Conservation (phyloP, 2,797 vertebrate species). For the Ataeniobius toweri region DNA sequence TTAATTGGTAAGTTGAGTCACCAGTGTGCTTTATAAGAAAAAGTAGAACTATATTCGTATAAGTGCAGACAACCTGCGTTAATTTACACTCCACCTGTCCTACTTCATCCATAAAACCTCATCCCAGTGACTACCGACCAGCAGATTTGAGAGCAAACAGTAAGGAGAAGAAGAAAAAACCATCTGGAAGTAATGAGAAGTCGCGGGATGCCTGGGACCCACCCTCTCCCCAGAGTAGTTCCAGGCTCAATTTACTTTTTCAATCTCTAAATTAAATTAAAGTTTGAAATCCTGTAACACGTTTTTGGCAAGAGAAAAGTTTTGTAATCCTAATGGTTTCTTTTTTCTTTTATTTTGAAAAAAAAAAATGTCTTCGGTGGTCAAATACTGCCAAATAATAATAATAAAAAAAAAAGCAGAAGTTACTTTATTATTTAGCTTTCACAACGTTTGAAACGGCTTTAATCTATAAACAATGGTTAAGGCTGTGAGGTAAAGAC, state of each 20-base stretch:
- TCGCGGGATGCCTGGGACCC: conserved; percentile 73
- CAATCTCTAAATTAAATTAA: conserved; percentile 36
- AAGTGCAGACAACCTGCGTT: background rate
- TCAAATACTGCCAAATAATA: background rate
- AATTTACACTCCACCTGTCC: conserved; percentile 15
- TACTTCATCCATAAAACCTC: conserved; percentile 4
- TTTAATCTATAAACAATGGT: conserved; percentile 16
- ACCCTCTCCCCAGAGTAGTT: conserved; percentile 79
- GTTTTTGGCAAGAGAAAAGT: conserved; percentile 15
- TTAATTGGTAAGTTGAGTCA: background rate
- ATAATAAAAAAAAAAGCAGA: background rate
- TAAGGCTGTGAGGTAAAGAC: conserved; percentile 6
- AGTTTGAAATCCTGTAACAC: conserved; percentile 16
- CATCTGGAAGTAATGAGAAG: conserved; percentile 86
- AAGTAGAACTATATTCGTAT: background rate
- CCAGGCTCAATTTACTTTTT: conserved; percentile 50
- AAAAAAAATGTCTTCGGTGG: background rate
- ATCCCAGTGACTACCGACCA: conserved; percentile 23
- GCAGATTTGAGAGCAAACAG: conserved; percentile 52
- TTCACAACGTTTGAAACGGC: background rate
- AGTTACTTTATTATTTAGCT: background rate
- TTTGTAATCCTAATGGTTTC: conserved; percentile 14
- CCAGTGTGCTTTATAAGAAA: background rate
- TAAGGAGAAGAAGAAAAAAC: conserved; percentile 26
- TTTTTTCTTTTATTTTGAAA: no score